These are phyloP conservation scores for Phania funesta DNA, from an alignment of 2,888 invertebrate genomes.

Conservation along the genomic window DNA sequence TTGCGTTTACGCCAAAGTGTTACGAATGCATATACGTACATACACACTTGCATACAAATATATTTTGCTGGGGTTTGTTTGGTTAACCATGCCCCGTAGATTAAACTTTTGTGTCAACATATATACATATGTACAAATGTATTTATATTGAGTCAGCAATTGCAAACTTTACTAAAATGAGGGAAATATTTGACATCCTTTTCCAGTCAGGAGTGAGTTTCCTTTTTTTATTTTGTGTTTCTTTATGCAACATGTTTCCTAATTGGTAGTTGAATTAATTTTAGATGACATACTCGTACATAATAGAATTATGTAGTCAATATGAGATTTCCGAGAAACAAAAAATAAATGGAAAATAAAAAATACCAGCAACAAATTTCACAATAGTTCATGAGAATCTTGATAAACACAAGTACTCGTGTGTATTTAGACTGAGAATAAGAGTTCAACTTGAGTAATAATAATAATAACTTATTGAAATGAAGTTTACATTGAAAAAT, in stretches of 20 bases:
- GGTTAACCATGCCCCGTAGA: not conserved
- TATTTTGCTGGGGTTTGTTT: not conserved
- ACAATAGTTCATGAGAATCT: too few relatives aligned
- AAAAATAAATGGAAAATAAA: not conserved
- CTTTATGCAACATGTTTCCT: not conserved
- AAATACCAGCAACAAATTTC: not conserved
- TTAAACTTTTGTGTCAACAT: not conserved
- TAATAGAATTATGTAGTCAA: not conserved
- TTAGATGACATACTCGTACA: not conserved
- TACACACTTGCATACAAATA: too few relatives aligned
- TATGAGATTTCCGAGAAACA: not conserved
- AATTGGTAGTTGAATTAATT: not conserved
- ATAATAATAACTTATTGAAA: too few relatives aligned
- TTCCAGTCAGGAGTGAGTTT: not conserved
- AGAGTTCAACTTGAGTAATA: too few relatives aligned
- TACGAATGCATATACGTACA: too few relatives aligned
- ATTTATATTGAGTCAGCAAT: too few relatives aligned
- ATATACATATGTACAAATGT: too few relatives aligned
- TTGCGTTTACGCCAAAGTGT: too few relatives aligned
- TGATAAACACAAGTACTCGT: too few relatives aligned
- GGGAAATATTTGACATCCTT: conserved; percentile 8
- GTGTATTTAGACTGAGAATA: too few relatives aligned
- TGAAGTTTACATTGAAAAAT: too few relatives aligned
- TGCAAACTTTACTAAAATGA: not conserved
- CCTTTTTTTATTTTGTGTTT: too few relatives aligned